These are phyloP conservation scores for Drosophila sp. DNA, from an alignment of 1,140 invertebrate genomes.

Conservation along the genomic window DNA sequence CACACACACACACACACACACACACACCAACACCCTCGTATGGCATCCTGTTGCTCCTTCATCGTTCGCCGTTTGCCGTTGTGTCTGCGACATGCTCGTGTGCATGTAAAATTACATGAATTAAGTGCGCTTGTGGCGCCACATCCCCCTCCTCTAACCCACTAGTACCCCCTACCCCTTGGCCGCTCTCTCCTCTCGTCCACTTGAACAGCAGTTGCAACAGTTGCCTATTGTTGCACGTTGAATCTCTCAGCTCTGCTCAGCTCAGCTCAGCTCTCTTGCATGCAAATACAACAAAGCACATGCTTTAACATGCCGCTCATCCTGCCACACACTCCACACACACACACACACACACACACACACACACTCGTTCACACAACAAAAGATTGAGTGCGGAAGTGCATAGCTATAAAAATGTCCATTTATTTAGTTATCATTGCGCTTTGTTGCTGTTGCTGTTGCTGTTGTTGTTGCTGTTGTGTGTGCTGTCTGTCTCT, in stretches of 20 bases:
- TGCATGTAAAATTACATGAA: slow-evolving; percentile 82
- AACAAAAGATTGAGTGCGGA: slow-evolving; percentile 82
- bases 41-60: slow-evolving; percentile 72
- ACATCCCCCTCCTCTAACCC: slow-evolving; percentile 1
- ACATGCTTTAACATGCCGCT: slow-evolving; percentile 75
- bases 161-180: not conserved
- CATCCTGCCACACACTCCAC: slow-evolving; percentile 62
- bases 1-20: no score
- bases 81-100: slow-evolving; percentile 58
- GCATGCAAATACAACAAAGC: slow-evolving; percentile 63
- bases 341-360: slow-evolving; percentile 12
- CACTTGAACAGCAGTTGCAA: slow-evolving; percentile 23
- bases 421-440: slow-evolving; percentile 84
- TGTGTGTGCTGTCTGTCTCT: slow-evolving; percentile 24
- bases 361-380: slow-evolving; percentile 22
- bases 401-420: slow-evolving; percentile 84
- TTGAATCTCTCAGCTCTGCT: slow-evolving; percentile 1
- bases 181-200: not conserved
- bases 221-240: slow-evolving; percentile 61
- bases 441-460: slow-evolving; percentile 75
- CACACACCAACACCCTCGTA: no score
- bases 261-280: slow-evolving; percentile 37
- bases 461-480: slow-evolving; percentile 22
- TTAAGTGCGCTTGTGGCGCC: slow-evolving; percentile 71
- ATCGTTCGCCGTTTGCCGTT: slow-evolving; percentile 43